Evolutionary conservation across 2,797 vertebrate species (phyloP), one percentile per base, ranked within the genome.

Genomic region (Lepilemur ruficaudatus): DNA sequence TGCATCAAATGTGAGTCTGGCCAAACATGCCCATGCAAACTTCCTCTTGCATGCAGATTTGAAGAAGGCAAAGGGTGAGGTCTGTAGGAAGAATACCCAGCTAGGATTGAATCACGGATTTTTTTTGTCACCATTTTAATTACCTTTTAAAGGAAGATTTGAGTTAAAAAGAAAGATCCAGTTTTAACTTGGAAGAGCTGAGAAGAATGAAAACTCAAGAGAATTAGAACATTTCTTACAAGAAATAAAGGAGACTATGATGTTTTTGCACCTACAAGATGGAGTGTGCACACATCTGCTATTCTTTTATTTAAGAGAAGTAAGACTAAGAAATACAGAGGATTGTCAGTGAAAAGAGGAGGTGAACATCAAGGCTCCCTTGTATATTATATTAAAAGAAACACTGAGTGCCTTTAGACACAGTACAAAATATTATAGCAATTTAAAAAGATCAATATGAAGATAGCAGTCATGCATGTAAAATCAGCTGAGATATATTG

Each of bases 361-460:
- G 5, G 23, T 85, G 63, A 59, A 18, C 50, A 57, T n/a, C 8
- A 69, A 65, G 73, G 8, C 7, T 82, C 48, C n/a, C 23, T 83
- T 84, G 55, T 61, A 41, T 48, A 81, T 67, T 93, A 50, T 73
- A 57, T 55, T 88, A 90, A 88, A 78, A 88, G 35, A 95, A 94
- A 67, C 5, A 63, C 14, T 82, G 69, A 65, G 8, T 79, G 67
- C 20, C 28, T 86, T 59, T 75, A 94, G 76, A 69, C 43, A 93
- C 32, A 80, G 32, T 48, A 28, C 23, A 88, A 93, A 96, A 91
- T 96, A 93, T 85, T 81, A 84, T 0, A 89, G 83, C 28, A 91
- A 87, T 93, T 97, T 94, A 0, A 59, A 96, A 88, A 89, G 43
- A 97, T 96, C 91, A 91, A 76, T 96, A 92, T n/a, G 89, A 96